Conservation (phyloP, 2,888 invertebrate species). For the Pyrgus malvae region DNA sequence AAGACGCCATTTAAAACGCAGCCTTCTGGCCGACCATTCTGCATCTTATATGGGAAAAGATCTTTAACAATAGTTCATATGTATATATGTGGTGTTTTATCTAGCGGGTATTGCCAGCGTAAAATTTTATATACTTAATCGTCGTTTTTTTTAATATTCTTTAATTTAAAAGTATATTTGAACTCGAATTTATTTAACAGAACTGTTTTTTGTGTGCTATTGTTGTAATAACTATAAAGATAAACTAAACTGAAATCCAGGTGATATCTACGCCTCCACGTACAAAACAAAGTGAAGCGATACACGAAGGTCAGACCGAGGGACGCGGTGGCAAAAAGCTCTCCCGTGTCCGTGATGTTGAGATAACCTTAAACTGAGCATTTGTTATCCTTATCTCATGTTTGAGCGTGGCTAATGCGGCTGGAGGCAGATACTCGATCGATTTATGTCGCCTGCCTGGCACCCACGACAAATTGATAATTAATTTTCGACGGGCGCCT, state of each 20-base stretch:
- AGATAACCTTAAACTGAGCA: slow-evolving; percentile 81
- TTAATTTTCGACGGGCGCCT: slow-evolving; percentile 74
- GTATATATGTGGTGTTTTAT: background rate
- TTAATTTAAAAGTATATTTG: too few species aligned
- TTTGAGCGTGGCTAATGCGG: slow-evolving; percentile 79
- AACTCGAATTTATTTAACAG: too few species aligned
- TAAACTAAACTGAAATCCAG: background rate
- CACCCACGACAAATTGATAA: slow-evolving; percentile 81
- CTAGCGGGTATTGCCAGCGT: too few species aligned
- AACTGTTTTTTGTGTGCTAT: too few species aligned
- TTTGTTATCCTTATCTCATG: slow-evolving; percentile 80
- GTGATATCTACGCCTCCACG: background rate
- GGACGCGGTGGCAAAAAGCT: slow-evolving; percentile 80
- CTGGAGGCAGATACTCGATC: slow-evolving; percentile 75
- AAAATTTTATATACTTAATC: too few species aligned
- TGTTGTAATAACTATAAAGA: too few species aligned
- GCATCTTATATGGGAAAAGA: slow-evolving; percentile 40
- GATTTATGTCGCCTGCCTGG: slow-evolving; percentile 77
- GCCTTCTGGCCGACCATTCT: slow-evolving; percentile 32
- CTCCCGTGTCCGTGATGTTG: slow-evolving; percentile 78
- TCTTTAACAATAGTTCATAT: slow-evolving; percentile 19
- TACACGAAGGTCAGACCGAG: slow-evolving; percentile 59
- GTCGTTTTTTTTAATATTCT: too few species aligned
- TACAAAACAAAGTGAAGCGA: slow-evolving; percentile 39
- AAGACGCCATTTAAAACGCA: slow-evolving; percentile 69